Evolutionary conservation across 2,113 vertebrate species (phyloP).

Genomic region (Typhlomys cinereus): DNA sequence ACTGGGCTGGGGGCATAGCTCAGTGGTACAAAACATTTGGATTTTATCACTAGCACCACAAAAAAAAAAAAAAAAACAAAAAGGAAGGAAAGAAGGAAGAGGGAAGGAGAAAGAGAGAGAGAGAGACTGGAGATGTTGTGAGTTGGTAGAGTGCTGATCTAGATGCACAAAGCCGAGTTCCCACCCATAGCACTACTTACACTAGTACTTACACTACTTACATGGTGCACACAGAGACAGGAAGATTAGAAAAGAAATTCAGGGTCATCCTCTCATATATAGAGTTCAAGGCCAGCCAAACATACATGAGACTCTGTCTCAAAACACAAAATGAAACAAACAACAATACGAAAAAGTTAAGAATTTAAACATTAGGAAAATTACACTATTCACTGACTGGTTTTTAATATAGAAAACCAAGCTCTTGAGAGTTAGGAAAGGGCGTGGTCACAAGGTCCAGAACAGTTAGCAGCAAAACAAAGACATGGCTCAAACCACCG

Average conservation of each 20-base stretch:
- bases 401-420: background rate
- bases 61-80: background rate
- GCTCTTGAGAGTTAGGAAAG: background rate
- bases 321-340: too few species aligned
- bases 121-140: background rate
- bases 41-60: background rate
- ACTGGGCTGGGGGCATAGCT: background rate
- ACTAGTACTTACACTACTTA: background rate
- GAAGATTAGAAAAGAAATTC: too few species aligned
- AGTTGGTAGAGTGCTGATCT: too few species aligned
- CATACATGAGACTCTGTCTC: background rate
- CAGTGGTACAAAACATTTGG: background rate
- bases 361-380: background rate
- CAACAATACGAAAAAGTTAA: background rate
- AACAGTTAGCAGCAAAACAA: background rate
- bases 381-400: background rate
- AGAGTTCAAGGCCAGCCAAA: background rate
- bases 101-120: too few species aligned
- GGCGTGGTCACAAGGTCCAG: background rate
- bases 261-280: background rate
- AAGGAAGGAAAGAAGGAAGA: too few species aligned
- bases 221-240: too few species aligned
- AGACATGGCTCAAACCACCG: background rate
- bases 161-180: background rate
- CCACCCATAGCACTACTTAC: background rate